A percentile compares a stretch with the other conserved stretches of the same genome.
These are phyloP conservation scores for Apamea sordens DNA, from an alignment of 2,888 invertebrate species.

Conservation along the genomic window DNA sequence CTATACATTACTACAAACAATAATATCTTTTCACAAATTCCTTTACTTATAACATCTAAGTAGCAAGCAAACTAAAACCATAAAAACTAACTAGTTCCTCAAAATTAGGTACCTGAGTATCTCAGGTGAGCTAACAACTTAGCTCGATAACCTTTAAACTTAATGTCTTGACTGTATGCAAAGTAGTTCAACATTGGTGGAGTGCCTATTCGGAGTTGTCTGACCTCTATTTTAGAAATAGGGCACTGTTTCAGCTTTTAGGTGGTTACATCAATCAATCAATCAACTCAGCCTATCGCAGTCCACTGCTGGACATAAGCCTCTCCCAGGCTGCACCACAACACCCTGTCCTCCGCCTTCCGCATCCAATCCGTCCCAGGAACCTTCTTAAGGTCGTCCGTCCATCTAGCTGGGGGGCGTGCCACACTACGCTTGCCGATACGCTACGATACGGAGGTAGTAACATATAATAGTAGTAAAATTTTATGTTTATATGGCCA, in stretches of 20 bases:
- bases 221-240: background rate
- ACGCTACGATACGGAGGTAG: too few species aligned
- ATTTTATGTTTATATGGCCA: too few species aligned
- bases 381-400: too few species aligned
- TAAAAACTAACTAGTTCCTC: slow-evolving; percentile 33
- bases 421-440: too few species aligned
- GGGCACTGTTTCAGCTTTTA: background rate
- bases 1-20: background rate
- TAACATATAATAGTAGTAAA: background rate
- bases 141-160: slow-evolving; percentile 43
- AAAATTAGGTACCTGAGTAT: slow-evolving; percentile 13
- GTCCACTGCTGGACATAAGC: too few species aligned
- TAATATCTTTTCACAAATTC: slow-evolving; percentile 10
- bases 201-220: background rate
- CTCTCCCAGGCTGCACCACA: too few species aligned
- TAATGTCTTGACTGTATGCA: slow-evolving; percentile 20
- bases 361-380: too few species aligned
- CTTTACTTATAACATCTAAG: background rate
- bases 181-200: slow-evolving; percentile 17
- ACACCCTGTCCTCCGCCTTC: too few species aligned
- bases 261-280: too few species aligned
- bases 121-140: slow-evolving; percentile 40
- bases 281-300: too few species aligned
- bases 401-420: too few species aligned
- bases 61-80: slow-evolving; percentile 20